Conservation (phyloP, 1,140 invertebrate species). For the Drosophila ambigua region DNA sequence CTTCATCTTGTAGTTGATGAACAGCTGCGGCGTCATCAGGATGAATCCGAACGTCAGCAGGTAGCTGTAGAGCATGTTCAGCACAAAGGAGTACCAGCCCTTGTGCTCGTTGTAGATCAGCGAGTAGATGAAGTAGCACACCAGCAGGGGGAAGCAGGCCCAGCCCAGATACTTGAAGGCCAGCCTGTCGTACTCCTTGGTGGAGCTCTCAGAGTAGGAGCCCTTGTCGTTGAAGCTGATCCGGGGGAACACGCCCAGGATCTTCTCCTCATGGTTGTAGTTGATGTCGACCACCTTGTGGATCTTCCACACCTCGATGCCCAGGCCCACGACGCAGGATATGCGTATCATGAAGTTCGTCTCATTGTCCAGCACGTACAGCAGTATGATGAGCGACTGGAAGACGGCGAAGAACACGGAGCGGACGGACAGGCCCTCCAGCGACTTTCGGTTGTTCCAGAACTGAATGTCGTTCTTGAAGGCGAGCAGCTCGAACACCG, state of each 20-base stretch:
- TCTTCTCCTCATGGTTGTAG: conserved; percentile 89
- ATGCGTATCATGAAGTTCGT: conserved; percentile 98
- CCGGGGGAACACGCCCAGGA: conserved; percentile 92
- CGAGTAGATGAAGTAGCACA: conserved; percentile 97
- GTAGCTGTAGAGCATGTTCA: conserved; percentile 99
- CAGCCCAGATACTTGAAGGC: conserved; percentile 99
- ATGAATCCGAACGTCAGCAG: conserved; percentile 99
- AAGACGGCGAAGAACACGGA: conserved; percentile 99
- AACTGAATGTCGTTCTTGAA: conserved; percentile 99
- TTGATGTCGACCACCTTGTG: conserved; percentile 97
- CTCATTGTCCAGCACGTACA: conserved; percentile 99
- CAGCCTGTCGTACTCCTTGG: conserved; percentile 96
- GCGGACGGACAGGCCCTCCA: conserved; percentile 98
- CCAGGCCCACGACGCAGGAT: conserved; percentile 95
- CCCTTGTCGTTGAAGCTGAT: conserved; percentile 96
- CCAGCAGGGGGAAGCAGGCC: conserved; percentile 96
- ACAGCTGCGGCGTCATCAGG: conserved; percentile 99
- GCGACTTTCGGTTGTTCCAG: conserved; percentile 98
- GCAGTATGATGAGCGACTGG: conserved; percentile 96
- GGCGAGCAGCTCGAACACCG: conserved; percentile 98
- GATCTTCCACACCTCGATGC: conserved; percentile 99
- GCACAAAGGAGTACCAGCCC: conserved; percentile 98
- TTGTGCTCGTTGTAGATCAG: conserved; percentile 99
- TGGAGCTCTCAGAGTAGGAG: conserved; percentile 97
- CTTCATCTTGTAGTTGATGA: conserved; percentile 99